Evolutionary conservation across 53 echinoderm and acorn worm species (phyloP), one percentile per base, ranked within the genome.

Genomic region (Zoroaster sp.): DNA sequence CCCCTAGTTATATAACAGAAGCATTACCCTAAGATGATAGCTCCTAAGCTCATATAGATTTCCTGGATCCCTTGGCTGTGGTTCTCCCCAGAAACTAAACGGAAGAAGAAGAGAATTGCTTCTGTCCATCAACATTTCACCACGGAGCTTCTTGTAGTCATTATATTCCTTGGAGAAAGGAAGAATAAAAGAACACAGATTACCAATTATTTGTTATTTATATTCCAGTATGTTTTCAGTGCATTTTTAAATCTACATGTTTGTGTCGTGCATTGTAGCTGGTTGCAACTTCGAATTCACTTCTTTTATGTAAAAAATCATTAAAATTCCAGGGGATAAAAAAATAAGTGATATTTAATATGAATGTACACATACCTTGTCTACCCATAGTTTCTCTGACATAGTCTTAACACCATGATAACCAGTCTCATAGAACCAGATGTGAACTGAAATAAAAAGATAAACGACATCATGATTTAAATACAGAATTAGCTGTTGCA

Each of bases 51-150:
- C 98, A 75, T 98, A 98, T 14, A 96, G 91, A 39, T 96, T 92
- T 4, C 82, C 87, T 38, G 92, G 74, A 23, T 92, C 91, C 40
- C 93, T 75, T 9, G 86, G 71, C 40, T 86, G 94, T 10, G 98
- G 98, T 31, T 91, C 85, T 5, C 94, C 94, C 98, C 98, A 98
- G 89, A 98, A 98, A n/a, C 89, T 91, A 85, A 98, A 98, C 2
- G 98, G 92, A 39, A 95, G 89, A 20, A 98, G 88, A 45, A 98
- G 94, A 35, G 94, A 93, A 73, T 98, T 98, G 52, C 94, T 94
- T 66, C 98, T 88, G 14, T 90, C 85, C 45, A 96, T 93, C 89
- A 98, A 69, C 98, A 98, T 98, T 59, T 92, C 92, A 35, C 93
- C 92, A 68, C 98, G 86, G 35, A 90, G 88, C 88, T 92, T 94